Base-by-base conservation (phyloP, 1,140 invertebrate genomes). In the Dinoponera quadriceps region DNA sequence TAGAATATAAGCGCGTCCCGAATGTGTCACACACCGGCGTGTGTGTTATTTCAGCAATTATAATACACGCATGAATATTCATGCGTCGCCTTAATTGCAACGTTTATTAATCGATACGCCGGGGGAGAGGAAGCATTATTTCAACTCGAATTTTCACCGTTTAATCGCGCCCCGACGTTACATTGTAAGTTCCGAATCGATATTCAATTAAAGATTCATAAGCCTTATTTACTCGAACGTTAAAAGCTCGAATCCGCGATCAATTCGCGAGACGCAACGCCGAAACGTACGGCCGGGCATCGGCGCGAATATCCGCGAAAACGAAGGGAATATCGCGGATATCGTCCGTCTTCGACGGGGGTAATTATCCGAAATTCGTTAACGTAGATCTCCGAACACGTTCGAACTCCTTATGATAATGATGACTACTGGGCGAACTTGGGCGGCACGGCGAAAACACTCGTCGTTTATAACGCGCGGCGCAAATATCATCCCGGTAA, bases 61-160 rank as follows among this genome's bases (percentile, higher is more conserved):
- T 80, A 80, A 80, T 80, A 80, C 75, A 59, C 51, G 13, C 29
- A 48, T 80, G 65, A 80, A 80, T 80, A 80, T 80, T 80, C 65
- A 80, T 80, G 38, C 54, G 57, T 0, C 38, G 48, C 66, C 75
- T 80, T 80, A 80, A 80, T 80, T 80, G 57, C 75, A 80, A 80
- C 75, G 75, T 80, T 80, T 80, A 71, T 80, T 80, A 80, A 80
- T 80, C 75, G 75, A 80, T 80, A 80, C 51, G 48, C 51, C 68
- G 38, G 25, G 63, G n/a, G 65, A 80, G 51, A 59, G 7, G 2
- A 57, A 60, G 33, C 54, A 80, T 71, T 80, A 54, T 80, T 80
- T 69, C 51, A 57, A 80, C 75, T 71, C 75, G 44, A 80, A 80
- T 80, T 80, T 80, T 80, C 69, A 57, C 14, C 65, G 63, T 78